Conservation (phyloP, 2,888 invertebrate species). For the Holacanthella duospinosa region DNA sequence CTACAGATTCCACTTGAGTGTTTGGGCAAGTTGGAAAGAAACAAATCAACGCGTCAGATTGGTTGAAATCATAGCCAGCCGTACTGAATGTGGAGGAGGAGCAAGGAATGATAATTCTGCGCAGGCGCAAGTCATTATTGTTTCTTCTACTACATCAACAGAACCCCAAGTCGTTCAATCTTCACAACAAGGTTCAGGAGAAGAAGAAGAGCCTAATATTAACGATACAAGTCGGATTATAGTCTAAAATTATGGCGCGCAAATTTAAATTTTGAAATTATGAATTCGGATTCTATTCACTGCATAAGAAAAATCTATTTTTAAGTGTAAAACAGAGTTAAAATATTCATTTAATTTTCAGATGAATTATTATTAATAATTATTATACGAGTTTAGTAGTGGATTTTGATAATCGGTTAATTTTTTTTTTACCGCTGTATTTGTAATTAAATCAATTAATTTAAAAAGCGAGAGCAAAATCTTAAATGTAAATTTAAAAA, state of each 20-base stretch:
- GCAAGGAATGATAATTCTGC: background rate
- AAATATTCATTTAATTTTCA: too few species aligned
- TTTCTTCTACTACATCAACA: background rate
- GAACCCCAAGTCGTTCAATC: background rate
- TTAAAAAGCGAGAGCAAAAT: too few species aligned
- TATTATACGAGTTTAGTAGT: background rate
- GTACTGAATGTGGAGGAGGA: background rate
- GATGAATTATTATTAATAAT: background rate
- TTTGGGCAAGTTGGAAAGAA: slow-evolving; percentile 30
- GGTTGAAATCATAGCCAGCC: background rate
- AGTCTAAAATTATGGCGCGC: too few species aligned
- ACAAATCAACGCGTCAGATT: slow-evolving; percentile 27
- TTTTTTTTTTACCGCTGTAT: background rate
- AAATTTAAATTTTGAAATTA: too few species aligned
- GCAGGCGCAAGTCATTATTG: background rate
- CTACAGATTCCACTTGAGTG: slow-evolving; percentile 28
- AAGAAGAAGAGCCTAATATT: background rate
- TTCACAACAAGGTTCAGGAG: background rate
- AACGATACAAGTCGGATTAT: background rate
- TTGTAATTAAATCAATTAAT: background rate
- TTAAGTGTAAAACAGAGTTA: too few species aligned
- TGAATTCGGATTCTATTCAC: too few species aligned
- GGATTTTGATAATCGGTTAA: background rate
- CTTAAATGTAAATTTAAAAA: background rate
- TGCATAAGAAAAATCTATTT: too few species aligned